Percentiles rank a stretch among this genome's conserved stretches.
phyloP scores from a whole-genome alignment of 2,797 vertebrate species.

The Brachyalestes nurse region DNA sequence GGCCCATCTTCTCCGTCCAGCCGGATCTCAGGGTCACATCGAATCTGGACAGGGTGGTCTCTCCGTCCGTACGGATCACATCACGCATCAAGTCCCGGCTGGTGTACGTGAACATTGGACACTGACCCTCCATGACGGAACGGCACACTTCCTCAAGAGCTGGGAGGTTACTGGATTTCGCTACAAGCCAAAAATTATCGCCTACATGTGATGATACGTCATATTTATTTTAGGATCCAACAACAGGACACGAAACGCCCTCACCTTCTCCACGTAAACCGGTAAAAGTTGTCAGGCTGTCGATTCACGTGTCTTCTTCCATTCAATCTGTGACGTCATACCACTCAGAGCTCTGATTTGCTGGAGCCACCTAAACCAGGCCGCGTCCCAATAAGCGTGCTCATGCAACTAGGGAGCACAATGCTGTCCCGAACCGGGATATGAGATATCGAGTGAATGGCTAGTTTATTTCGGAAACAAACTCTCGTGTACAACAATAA shows the following conservation, averaged over 20 bases:
- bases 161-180: background rate
- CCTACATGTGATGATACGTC: background rate
- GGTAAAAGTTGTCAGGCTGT: background rate
- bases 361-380: background rate
- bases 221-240: background rate
- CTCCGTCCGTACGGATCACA: constrained; percentile 41
- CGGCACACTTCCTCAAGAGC: background rate
- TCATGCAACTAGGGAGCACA: background rate
- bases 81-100: constrained; percentile 74
- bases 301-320: background rate
- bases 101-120: constrained; percentile 74
- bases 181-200: background rate
- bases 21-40: constrained; percentile 74
- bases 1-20: constrained; percentile 83
- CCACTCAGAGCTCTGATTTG: constrained; percentile 2
- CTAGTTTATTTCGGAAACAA: too few species aligned
- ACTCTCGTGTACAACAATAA: too few species aligned
- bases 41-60: constrained; percentile 70
- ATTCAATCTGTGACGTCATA: background rate
- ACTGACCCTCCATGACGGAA: constrained; percentile 58
- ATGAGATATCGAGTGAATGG: too few species aligned
- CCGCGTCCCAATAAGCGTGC: background rate
- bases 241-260: background rate
- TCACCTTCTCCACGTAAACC: background rate
- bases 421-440: too few species aligned